Conservation (phyloP, 2,888 invertebrate genomes). For the Podabrus alpinus region DNA sequence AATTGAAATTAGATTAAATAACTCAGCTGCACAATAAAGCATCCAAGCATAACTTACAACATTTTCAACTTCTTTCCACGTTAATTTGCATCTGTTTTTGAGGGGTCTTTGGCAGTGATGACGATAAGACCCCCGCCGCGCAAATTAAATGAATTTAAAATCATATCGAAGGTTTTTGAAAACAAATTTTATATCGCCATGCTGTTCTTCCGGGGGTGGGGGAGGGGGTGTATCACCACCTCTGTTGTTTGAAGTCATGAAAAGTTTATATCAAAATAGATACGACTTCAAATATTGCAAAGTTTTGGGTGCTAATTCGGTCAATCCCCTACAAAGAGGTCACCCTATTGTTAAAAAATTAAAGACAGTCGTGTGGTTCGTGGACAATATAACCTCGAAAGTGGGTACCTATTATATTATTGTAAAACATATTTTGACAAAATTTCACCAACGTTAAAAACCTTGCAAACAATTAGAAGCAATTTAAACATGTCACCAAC, state of each 20-base stretch:
- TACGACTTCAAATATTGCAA: background rate
- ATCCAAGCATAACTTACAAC: background rate
- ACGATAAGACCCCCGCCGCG: too few species aligned
- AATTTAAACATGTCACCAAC: background rate
- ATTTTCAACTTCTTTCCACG: background rate
- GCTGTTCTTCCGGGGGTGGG: too few species aligned
- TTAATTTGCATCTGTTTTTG: too few species aligned
- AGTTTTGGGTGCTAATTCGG: background rate
- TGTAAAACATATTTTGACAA: background rate
- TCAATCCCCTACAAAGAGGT: background rate
- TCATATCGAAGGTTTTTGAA: too few species aligned
- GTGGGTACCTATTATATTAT: background rate
- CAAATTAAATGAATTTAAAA: too few species aligned
- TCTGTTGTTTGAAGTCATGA: too few species aligned
- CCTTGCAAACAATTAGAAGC: background rate
- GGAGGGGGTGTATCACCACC: too few species aligned
- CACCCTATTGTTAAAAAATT: background rate
- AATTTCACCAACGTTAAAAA: background rate
- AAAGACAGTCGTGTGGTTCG: background rate
- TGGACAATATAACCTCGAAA: background rate
- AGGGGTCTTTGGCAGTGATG: too few species aligned
- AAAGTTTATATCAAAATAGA: too few species aligned
- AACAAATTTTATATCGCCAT: too few species aligned
- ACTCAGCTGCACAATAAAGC: background rate
- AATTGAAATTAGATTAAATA: background rate